Conservation (phyloP, 1,140 invertebrate species). For the Scaptomyza pallida region DNA sequence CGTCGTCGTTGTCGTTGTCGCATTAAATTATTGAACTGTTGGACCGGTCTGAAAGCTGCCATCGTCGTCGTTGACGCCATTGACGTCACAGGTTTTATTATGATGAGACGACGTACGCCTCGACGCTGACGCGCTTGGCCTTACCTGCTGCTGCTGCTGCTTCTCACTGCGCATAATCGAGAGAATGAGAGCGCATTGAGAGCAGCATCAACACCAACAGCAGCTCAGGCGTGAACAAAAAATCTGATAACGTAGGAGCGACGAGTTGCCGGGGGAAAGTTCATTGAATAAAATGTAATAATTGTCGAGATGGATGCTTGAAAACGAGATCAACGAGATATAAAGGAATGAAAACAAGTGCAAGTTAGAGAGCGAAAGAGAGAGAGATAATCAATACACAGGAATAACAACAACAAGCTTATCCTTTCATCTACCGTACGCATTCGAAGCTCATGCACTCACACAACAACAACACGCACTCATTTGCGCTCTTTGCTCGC, state of each 20-base stretch:
- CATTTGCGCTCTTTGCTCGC: not conserved
- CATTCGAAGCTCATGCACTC: not conserved
- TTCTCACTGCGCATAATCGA: too few relatives aligned
- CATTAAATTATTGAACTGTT: slow-evolving; percentile 55
- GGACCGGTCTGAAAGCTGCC: slow-evolving; percentile 67
- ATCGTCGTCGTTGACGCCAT: slow-evolving; percentile 32
- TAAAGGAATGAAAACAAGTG: too few relatives aligned
- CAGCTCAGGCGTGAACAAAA: slow-evolving; percentile 27
- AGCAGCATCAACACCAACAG: slow-evolving; percentile 2
- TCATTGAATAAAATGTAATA: slow-evolving; percentile 14
- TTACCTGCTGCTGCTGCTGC: too few relatives aligned
- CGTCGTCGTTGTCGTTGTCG: slow-evolving; percentile 18
- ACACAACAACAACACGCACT: not conserved
- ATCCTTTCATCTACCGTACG: not conserved
- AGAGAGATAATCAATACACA: too few relatives aligned
- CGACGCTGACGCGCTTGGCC: slow-evolving; percentile 34
- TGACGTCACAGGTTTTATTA: slow-evolving; percentile 64
- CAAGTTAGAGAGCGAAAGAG: too few relatives aligned
- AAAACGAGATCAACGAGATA: too few relatives aligned
- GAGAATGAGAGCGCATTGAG: slow-evolving; percentile 1
- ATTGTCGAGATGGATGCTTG: too few relatives aligned
- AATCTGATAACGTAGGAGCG: not conserved
- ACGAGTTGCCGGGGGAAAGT: slow-evolving; percentile 4
- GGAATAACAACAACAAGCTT: too few relatives aligned
- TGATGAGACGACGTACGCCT: slow-evolving; percentile 44